phyloP scores from a whole-genome alignment of 2,797 vertebrate species.

The Lateolabrax maculatus region DNA sequence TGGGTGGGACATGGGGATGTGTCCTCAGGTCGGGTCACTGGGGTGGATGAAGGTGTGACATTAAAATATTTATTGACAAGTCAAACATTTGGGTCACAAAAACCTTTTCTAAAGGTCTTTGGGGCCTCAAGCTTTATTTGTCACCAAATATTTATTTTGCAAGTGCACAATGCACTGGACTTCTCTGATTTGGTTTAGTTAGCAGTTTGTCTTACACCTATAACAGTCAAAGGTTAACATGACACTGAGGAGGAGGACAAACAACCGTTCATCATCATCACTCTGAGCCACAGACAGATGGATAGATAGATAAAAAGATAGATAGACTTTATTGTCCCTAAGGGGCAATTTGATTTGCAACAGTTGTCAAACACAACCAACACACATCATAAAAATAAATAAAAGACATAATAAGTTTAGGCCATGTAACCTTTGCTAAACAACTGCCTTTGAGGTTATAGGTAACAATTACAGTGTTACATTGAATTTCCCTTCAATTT shows the following conservation, averaged over 20 bases:
- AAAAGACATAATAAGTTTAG: too few species aligned
- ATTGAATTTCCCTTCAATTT: not conserved
- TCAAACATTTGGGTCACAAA: constrained; percentile 60
- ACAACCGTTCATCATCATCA: too few species aligned
- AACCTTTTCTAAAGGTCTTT: constrained; percentile 62
- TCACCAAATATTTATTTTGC: constrained; percentile 65
- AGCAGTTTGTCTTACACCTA: not conserved
- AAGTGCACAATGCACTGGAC: constrained; percentile 5
- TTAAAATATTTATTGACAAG: constrained; percentile 62
- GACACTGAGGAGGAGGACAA: not conserved
- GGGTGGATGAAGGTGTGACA: constrained; percentile 51
- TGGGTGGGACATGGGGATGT: not conserved
- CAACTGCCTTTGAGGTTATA: not conserved
- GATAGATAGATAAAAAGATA: too few species aligned
- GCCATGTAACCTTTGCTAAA: not conserved
- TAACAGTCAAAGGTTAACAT: not conserved
- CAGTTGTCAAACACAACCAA: too few species aligned
- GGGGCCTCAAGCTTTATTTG: constrained; percentile 54
- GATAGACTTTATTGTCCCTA: too few species aligned
- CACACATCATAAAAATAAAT: too few species aligned
- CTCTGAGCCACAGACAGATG: too few species aligned
- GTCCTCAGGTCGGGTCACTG: constrained; percentile 38
- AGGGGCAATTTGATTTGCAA: too few species aligned
- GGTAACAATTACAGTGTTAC: not conserved
- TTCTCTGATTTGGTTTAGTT: not conserved